A percentile compares a stretch with the other conserved stretches of the same genome.
phyloP scores from a whole-genome alignment of 2,888 invertebrate genomes.

The Eupelmus urozonus region DNA sequence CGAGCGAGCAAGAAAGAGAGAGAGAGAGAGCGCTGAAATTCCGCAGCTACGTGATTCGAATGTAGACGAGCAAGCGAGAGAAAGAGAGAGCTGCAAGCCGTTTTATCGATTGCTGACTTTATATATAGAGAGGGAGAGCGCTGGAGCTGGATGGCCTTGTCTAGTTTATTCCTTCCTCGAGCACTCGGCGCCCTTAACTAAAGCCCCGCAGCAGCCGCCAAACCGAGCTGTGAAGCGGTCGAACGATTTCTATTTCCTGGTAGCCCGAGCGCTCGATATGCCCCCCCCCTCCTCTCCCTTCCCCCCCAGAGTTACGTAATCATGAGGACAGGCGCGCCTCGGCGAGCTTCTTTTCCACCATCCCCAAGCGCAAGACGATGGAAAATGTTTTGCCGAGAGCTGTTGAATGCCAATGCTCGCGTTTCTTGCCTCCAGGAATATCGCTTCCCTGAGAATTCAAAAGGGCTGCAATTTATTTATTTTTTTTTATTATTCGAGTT shows the following conservation, averaged over 20 bases:
- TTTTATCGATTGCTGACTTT: constrained; percentile 62
- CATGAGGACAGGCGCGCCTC: not conserved
- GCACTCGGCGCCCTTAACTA: constrained; percentile 16
- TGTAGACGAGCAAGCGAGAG: constrained; percentile 34
- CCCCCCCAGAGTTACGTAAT: not conserved
- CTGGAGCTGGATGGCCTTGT: constrained; percentile 20
- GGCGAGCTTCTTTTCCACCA: too few species aligned
- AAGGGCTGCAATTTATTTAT: too few species aligned
- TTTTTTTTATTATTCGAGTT: too few species aligned
- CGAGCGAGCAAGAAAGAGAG: constrained; percentile 13
- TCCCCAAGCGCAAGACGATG: too few species aligned
- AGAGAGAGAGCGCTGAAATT: constrained; percentile 59
- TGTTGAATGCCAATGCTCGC: too few species aligned
- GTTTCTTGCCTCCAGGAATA: too few species aligned
- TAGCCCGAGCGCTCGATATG: too few species aligned
- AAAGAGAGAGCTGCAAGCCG: constrained; percentile 52
- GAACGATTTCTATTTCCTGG: constrained; percentile 20
- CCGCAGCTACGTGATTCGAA: constrained; percentile 64
- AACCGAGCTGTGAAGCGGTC: constrained; percentile 8
- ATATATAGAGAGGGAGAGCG: constrained; percentile 17
- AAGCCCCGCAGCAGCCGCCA: not conserved
- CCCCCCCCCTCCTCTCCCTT: not conserved
- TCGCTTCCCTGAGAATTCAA: too few species aligned
- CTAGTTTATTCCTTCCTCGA: constrained; percentile 26
- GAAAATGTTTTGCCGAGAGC: too few species aligned